Percentiles rank a stretch among this genome's conserved stretches.
These are phyloP conservation scores for Probaryconus sp. DNA, from an alignment of 1,140 invertebrate genomes.

Conservation along the genomic window DNA sequence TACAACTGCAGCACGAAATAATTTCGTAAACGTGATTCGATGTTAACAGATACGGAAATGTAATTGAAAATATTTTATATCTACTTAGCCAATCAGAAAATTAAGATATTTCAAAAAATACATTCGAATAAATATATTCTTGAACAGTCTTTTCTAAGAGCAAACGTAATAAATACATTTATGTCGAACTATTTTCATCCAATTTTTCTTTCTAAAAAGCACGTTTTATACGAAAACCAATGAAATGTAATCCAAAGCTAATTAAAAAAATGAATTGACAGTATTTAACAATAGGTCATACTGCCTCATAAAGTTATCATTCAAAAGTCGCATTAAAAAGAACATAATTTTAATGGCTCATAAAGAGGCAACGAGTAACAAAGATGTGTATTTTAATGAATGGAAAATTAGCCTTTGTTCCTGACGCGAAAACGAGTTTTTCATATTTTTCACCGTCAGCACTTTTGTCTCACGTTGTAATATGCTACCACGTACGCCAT, in stretches of 20 bases:
- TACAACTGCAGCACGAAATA: not conserved
- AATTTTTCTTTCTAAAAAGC: too few relatives aligned
- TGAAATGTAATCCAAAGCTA: constrained; percentile 1
- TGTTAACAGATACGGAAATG: too few relatives aligned
- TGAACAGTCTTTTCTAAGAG: too few relatives aligned
- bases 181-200: too few relatives aligned
- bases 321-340: constrained; percentile 25
- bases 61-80: too few relatives aligned
- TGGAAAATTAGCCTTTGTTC: constrained; percentile 39
- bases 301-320: constrained; percentile 27
- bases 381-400: constrained; percentile 32
- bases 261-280: constrained; percentile 18
- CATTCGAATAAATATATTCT: too few relatives aligned
- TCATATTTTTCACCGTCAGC: constrained; percentile 29
- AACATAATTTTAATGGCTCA: constrained; percentile 32
- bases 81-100: too few relatives aligned
- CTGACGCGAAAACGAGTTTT: constrained; percentile 36
- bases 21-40: not conserved
- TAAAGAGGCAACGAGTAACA: constrained; percentile 19
- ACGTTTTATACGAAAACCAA: too few relatives aligned
- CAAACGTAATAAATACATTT: too few relatives aligned
- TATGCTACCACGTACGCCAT: constrained; percentile 2
- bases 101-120: too few relatives aligned
- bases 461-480: constrained; percentile 6
- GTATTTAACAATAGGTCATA: constrained; percentile 18